phyloP scores from a whole-genome alignment of 2,888 invertebrate species.

The Troilus luridus region DNA sequence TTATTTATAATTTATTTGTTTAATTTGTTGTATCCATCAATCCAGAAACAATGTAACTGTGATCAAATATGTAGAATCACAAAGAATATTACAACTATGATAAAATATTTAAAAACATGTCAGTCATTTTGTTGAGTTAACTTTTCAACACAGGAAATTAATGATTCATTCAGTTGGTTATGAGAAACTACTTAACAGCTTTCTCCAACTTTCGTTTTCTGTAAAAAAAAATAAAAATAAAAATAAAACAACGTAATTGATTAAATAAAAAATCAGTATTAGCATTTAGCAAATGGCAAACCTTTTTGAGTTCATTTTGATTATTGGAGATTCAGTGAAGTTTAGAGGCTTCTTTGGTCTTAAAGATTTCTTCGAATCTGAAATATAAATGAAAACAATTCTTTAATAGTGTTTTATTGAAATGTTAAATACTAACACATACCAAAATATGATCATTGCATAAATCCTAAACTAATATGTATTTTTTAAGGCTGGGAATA shows the following conservation, averaged over 20 bases:
- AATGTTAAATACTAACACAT: no score
- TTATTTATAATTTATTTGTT: no score
- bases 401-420: not conserved
- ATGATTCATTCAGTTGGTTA: not conserved
- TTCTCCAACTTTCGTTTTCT: slow-evolving; percentile 1
- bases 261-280: not conserved
- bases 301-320: not conserved
- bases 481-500: no score
- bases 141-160: not conserved
- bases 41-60: no score
- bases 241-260: not conserved
- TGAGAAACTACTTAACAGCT: not conserved
- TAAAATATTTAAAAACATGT: not conserved
- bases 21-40: no score
- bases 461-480: no score
- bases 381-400: not conserved
- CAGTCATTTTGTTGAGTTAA: not conserved
- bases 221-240: not conserved
- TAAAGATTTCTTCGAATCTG: slow-evolving; percentile 7
- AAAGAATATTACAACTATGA: no score
- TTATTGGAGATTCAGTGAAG: not conserved
- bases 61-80: no score
- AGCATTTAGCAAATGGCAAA: not conserved
- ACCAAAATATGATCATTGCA: no score
- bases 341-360: not conserved